A percentile compares a stretch with the other conserved stretches of the same genome.
phyloP scores from a whole-genome alignment of 2,888 invertebrate species.

The Bellardia bayeri region DNA sequence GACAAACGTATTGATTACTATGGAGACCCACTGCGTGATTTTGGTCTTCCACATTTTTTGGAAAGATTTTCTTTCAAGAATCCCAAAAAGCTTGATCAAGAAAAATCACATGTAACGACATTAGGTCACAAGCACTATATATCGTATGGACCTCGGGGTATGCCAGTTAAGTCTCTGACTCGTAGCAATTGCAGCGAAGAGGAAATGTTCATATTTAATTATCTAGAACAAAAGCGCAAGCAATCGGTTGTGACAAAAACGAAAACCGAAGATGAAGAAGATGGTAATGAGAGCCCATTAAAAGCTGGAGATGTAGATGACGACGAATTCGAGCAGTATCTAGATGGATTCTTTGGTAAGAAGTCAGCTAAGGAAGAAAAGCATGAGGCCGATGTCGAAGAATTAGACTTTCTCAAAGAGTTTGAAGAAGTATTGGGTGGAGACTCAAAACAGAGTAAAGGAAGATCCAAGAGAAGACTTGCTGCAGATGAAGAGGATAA shows the following conservation, averaged over 20 bases:
- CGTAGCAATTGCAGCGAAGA: constrained; percentile 93
- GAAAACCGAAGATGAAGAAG: constrained; percentile 84
- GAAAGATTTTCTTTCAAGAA: constrained; percentile 98
- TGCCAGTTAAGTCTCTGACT: constrained; percentile 90
- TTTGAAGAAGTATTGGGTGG: constrained; percentile 85
- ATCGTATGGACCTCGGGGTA: constrained; percentile 88
- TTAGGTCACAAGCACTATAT: constrained; percentile 86
- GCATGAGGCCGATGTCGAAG: constrained; percentile 85
- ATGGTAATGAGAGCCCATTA: constrained; percentile 85
- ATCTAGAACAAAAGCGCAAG: constrained; percentile 85
- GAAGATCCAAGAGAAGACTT: constrained; percentile 77
- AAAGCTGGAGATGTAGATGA: constrained; percentile 89
- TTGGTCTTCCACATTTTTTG: constrained; percentile 94
- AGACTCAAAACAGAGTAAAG: constrained; percentile 76
- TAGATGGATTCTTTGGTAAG: constrained; percentile 84
- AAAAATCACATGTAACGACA: constrained; percentile 83
- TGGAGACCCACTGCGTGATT: constrained; percentile 97
- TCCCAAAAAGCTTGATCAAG: constrained; percentile 87
- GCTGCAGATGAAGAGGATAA: constrained; percentile 81
- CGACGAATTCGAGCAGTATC: constrained; percentile 85
- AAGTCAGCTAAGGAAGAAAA: constrained; percentile 85
- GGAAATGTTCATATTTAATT: constrained; percentile 88
- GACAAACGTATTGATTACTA: constrained; percentile 91
- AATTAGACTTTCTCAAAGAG: constrained; percentile 89
- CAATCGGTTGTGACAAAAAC: constrained; percentile 76